Evolutionary conservation across 2,888 invertebrate species (phyloP).

Genomic region (Apoderus coryli): DNA sequence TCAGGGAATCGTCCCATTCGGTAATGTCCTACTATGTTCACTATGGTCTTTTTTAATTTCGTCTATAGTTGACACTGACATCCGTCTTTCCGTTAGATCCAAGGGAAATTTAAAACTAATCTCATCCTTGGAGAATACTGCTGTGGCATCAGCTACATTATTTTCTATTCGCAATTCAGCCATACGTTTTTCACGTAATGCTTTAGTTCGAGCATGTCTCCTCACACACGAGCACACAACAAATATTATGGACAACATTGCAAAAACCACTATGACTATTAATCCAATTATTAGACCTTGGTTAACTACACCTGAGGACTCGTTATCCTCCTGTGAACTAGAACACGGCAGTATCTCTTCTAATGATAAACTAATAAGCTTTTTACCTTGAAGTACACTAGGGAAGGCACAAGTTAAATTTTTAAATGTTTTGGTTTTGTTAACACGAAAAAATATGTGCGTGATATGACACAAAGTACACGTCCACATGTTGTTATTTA

Average conservation of each 20-base stretch:
- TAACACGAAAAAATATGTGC: constrained; percentile 40
- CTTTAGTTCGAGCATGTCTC: constrained; percentile 48
- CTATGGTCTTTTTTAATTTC: constrained; percentile 31
- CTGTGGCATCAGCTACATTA: constrained; percentile 30
- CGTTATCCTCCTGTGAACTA: constrained; percentile 34
- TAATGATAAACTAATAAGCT: constrained; percentile 28
- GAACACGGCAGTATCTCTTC: constrained; percentile 34
- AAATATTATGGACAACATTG: constrained; percentile 33
- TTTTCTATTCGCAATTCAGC: constrained; percentile 19
- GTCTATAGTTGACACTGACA: constrained; percentile 32
- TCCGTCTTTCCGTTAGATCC: constrained; percentile 30
- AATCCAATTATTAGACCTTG: constrained; percentile 38
- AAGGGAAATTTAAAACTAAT: constrained; percentile 45
- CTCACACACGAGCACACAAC: constrained; percentile 50
- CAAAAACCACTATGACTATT: constrained; percentile 33
- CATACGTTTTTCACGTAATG: constrained; percentile 25
- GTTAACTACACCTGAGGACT: constrained; percentile 28
- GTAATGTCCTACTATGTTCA: constrained; percentile 24
- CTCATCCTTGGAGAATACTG: constrained; percentile 34
- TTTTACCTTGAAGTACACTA: constrained; percentile 36
- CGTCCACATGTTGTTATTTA: constrained; percentile 51
- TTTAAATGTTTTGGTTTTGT: constrained; percentile 39
- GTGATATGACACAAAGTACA: constrained; percentile 51
- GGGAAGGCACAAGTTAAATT: constrained; percentile 46
- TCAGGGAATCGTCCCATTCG: constrained; percentile 25